Percentiles rank a stretch among this genome's conserved stretches.
These are phyloP conservation scores for Drosophila mercatorum DNA, from an alignment of 2,888 invertebrate genomes.

Conservation along the genomic window DNA sequence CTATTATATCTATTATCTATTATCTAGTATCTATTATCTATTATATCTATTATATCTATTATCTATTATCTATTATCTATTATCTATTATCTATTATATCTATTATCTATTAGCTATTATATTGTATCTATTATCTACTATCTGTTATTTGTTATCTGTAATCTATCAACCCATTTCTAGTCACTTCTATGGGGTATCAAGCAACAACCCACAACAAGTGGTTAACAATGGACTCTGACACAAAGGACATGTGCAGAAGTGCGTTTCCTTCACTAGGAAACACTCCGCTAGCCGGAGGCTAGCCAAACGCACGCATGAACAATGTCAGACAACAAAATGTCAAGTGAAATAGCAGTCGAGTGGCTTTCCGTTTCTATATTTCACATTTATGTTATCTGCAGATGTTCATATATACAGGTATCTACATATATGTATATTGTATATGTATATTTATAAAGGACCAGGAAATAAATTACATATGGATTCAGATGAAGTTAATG, in stretches of 20 bases:
- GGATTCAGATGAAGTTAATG: too few relatives aligned
- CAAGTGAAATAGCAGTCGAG: slow-evolving; percentile 12
- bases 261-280: background rate
- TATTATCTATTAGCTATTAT: background rate
- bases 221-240: slow-evolving; percentile 34
- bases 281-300: background rate
- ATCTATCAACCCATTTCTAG: background rate
- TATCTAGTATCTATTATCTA: background rate
- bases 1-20: background rate
- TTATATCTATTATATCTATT: background rate
- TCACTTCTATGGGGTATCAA: background rate
- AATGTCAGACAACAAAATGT: slow-evolving; percentile 11
- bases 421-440: too few relatives aligned
- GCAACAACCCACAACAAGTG: slow-evolving; percentile 46
- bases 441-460: too few relatives aligned
- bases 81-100: background rate
- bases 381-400: too few relatives aligned
- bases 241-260: slow-evolving; percentile 48
- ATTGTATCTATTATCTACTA: background rate
- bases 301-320: slow-evolving; percentile 1
- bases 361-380: background rate
- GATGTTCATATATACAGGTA: too few relatives aligned
- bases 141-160: background rate
- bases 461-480: too few relatives aligned
- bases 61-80: background rate